Evolutionary conservation across 1,140 invertebrate species (phyloP), one percentile per base, ranked within the genome.

Genomic region (Drosophila grimshawi): DNA sequence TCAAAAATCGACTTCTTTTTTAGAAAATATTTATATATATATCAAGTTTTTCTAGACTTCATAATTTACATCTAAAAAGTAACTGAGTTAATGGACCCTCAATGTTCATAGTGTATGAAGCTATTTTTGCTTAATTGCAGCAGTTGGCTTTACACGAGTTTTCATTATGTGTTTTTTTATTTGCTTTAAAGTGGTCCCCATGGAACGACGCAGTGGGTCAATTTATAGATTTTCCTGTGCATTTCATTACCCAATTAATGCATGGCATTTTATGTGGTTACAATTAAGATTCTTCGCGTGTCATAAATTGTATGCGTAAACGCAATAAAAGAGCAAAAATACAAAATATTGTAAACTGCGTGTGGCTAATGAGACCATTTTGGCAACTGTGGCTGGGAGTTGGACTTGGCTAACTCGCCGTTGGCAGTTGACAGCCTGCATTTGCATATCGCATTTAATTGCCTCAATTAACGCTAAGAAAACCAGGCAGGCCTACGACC

Each of bases 181-280:
- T 76, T 55, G 74, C 64, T 70, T 72, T 59, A 57, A 55, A 85
- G 72, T 85, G 72, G 53, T 81, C 64, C 70, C 66, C 41, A 53
- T 8, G 48, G 48, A 60, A 33, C 48, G 53, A 43, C 27, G 46
- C 35, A 4, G 56, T 64, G 35, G 65, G 35, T 49, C 64, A 70
- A 70, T 80, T 81, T 67, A 74, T 81, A 73, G 39, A 43, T 45
- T 60, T 52, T 76, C 39, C 57, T 52, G 29, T 51, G 52, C 71
- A 62, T 74, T 86, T 86, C 66, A 88, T 86, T 86, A 77, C 53
- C 82, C 83, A 82, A 86, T 86, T 86, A 88, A 79, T 78, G 67
- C 66, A 5, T 29, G 53, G 52, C 64, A 51, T 63, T 59, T 76
- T 48, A 74, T 53, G 68, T 45, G 35, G 45, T 46, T 7, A 33